Evolutionary conservation across 2,797 vertebrate genomes (phyloP).

Genomic region (Premnoplex brunnescens): DNA sequence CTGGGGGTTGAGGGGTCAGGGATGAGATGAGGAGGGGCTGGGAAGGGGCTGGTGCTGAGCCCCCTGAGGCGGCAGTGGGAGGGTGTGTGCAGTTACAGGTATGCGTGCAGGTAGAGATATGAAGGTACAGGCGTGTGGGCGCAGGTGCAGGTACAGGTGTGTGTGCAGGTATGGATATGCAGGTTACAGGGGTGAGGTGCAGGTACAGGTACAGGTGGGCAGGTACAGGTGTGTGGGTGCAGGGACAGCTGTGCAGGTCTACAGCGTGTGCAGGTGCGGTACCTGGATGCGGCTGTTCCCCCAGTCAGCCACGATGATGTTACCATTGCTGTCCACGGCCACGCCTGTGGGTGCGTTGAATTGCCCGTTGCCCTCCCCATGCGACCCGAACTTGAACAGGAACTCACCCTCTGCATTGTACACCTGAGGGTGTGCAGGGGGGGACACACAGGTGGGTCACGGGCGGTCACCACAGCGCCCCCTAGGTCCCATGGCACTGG

Average conservation of each 20-base stretch:
- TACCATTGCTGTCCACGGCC: slow-evolving; percentile 91
- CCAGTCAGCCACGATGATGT: slow-evolving; percentile 98
- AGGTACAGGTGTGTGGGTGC: neutral
- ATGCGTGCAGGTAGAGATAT: neutral
- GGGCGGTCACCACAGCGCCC: neutral
- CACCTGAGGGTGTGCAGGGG: slow-evolving; percentile 77
- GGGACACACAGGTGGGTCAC: accelerated
- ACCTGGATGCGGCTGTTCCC: slow-evolving; percentile 98
- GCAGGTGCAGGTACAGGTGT: neutral
- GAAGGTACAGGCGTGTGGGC: neutral
- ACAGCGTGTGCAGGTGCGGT: neutral
- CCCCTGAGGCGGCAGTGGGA: neutral
- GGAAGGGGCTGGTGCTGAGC: neutral
- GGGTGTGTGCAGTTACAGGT: neutral
- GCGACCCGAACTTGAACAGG: slow-evolving; percentile 96
- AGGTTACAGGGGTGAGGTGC: too few species aligned
- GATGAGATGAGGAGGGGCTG: neutral
- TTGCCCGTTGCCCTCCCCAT: slow-evolving; percentile 94
- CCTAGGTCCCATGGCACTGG: neutral
- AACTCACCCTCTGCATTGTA: slow-evolving; percentile 96
- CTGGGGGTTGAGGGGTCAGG: neutral
- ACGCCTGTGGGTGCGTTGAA: slow-evolving; percentile 96
- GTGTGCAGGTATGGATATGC: too few species aligned
- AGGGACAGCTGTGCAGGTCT: too few species aligned
- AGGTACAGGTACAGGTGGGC: neutral